Evolutionary conservation across 2,797 vertebrate genomes (phyloP).

Genomic region (Bradypodion ventrale): DNA sequence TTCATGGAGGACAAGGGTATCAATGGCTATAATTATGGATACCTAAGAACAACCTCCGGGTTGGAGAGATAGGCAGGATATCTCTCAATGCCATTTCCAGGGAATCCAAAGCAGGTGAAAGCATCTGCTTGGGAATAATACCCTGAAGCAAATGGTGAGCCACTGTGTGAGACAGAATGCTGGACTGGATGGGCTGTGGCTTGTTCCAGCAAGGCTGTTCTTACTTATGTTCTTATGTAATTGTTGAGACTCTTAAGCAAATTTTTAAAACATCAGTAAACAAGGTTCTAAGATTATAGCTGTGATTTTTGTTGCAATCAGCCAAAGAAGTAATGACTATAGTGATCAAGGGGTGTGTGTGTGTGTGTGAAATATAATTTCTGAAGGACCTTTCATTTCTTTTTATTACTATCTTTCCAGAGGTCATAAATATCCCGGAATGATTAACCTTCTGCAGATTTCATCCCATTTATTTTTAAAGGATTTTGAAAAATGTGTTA

Average conservation of each 20-base stretch:
- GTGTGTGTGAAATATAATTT: constrained; percentile 67
- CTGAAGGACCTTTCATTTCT: constrained; percentile 58
- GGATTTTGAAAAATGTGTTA: constrained; percentile 60
- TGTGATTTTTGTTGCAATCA: constrained; percentile 54
- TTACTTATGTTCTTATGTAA: too few relatives aligned
- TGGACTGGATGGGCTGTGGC: too few relatives aligned
- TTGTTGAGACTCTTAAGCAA: neutral
- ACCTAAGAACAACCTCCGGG: too few relatives aligned
- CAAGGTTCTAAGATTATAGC: constrained; percentile 43
- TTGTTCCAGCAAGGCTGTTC: too few relatives aligned
- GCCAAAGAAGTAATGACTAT: neutral
- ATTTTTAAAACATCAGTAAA: constrained; percentile 6
- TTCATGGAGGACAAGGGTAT: too few relatives aligned
- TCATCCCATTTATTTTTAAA: constrained; percentile 65
- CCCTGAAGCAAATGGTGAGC: too few relatives aligned
- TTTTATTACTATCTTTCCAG: constrained; percentile 67
- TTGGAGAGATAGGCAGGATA: too few relatives aligned
- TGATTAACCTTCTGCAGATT: constrained; percentile 65
- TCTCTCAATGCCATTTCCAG: too few relatives aligned
- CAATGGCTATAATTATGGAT: too few relatives aligned
- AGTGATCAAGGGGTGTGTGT: constrained; percentile 45
- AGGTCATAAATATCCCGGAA: constrained; percentile 66
- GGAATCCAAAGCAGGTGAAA: too few relatives aligned
- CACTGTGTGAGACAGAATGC: too few relatives aligned
- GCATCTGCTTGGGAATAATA: too few relatives aligned